Evolutionary conservation across 2,113 vertebrate species (phyloP), one percentile per base, ranked within the genome.

Genomic region (Misgurnus mizolepis): DNA sequence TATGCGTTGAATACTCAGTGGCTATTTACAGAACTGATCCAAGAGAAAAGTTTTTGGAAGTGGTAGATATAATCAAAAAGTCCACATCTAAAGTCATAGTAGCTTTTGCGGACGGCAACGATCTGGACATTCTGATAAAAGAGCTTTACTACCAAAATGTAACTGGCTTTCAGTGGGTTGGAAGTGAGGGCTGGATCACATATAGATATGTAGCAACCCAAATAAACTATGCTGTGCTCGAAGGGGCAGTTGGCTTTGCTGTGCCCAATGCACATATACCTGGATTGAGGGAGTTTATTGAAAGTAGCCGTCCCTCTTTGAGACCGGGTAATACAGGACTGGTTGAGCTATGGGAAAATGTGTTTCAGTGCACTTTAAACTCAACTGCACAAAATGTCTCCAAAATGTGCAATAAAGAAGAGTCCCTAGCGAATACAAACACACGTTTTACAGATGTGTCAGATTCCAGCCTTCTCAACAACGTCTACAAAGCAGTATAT

Each of bases 141-240:
- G 92, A 93, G 86, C 91, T 94, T 39, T 85, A 91, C 71, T 74
- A 76, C 55, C 90, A 93, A 79, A 93, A 93, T 45, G 89, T 93
- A 47, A 92, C 90, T 14, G 91, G 90, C 12, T 84, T 92, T 34
- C 92, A 94, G 81, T 94, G 93, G 93, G 91, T 94, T 45, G 93
- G 92, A 85, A 93, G 90, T 56, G 93, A 94, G 78, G 92, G 91
- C 14, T 94, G 92, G 93, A 91, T 94, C 78, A 93, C 92, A 6
- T 92, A 93, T 76, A 89, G 90, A 22, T 89, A 91, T 15, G 87
- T 94, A 9, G 89, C 92, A 58, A 89, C 90, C 41, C 45, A 78
- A 2, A 68, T 82, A 2, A 91, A 90, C 80, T 93, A 92, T 2
- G 91, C 89, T 8, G 92, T 93, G 56, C 88, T 94, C 4, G 87